Percentiles rank a stretch among this genome's conserved stretches.
Evolutionary conservation across 1,140 invertebrate genomes (phyloP).

Genomic region (Uloborus diversus): DNA sequence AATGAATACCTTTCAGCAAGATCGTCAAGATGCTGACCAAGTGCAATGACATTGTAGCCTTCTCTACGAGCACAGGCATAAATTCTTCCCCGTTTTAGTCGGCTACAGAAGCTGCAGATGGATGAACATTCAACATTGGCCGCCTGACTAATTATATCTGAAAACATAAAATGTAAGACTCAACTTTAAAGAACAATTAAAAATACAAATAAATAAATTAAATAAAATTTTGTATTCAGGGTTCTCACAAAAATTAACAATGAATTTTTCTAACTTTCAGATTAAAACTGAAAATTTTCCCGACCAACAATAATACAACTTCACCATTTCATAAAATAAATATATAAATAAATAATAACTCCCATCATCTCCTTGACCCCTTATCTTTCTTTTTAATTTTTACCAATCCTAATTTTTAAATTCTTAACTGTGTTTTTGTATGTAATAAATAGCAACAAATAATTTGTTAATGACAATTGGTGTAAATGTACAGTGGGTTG

Average conservation of each 20-base stretch:
- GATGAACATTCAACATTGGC: slow-evolving; percentile 66
- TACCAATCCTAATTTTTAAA: too few species aligned
- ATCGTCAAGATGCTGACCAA: slow-evolving; percentile 89
- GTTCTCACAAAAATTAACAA: not conserved
- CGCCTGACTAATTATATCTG: slow-evolving; percentile 70
- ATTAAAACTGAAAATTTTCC: not conserved
- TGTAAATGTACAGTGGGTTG: too few species aligned
- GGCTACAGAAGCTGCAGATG: slow-evolving; percentile 76
- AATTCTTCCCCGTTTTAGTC: slow-evolving; percentile 76
- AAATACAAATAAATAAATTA: not conserved
- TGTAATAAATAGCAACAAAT: too few species aligned
- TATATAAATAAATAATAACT: too few species aligned
- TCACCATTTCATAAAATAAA: too few species aligned
- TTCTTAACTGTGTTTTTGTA: too few species aligned
- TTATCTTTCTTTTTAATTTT: too few species aligned
- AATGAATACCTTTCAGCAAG: slow-evolving; percentile 77
- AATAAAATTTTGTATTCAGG: not conserved
- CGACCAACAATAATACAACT: too few species aligned
- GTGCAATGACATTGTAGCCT: slow-evolving; percentile 83
- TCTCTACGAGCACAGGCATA: slow-evolving; percentile 79
- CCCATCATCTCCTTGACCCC: too few species aligned
- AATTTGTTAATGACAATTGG: too few species aligned
- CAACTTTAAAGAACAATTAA: not conserved
- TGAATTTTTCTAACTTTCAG: not conserved
- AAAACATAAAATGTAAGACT: slow-evolving; percentile 20